Evolutionary conservation across 2,888 invertebrate species (phyloP).

Genomic region (Pyrgus malvae): DNA sequence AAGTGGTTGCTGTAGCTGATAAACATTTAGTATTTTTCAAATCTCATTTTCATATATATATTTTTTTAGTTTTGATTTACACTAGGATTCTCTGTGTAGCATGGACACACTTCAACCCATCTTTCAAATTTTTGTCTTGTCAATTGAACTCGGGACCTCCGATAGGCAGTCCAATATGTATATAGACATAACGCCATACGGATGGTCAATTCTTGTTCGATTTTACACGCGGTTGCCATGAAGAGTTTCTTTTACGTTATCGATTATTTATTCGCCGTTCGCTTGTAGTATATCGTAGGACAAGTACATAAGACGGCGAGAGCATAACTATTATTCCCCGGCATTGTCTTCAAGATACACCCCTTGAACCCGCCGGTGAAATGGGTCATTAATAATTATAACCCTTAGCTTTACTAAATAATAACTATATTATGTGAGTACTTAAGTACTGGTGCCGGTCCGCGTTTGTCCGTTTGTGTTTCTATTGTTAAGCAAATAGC

Average conservation of each 20-base stretch:
- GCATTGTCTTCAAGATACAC: constrained; percentile 22
- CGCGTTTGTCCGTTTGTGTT: constrained; percentile 7
- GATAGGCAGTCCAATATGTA: no score
- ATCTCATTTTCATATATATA: no score
- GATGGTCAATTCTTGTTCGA: no score
- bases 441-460: constrained; percentile 14
- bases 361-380: constrained; percentile 21
- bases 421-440: constrained; percentile 23
- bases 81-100: no score
- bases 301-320: background rate
- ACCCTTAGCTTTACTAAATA: constrained; percentile 23
- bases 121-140: no score
- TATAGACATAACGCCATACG: no score
- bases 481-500: background rate
- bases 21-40: no score
- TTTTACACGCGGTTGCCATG: no score
- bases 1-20: no score
- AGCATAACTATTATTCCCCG: constrained; percentile 20
- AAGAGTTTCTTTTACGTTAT: background rate
- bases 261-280: background rate
- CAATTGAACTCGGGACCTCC: no score
- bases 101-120: no score
- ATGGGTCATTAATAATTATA: constrained; percentile 25
- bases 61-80: no score
- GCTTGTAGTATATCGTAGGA: background rate